Conservation (phyloP, 2,113 vertebrate species). For the Eublepharis macularius region DNA sequence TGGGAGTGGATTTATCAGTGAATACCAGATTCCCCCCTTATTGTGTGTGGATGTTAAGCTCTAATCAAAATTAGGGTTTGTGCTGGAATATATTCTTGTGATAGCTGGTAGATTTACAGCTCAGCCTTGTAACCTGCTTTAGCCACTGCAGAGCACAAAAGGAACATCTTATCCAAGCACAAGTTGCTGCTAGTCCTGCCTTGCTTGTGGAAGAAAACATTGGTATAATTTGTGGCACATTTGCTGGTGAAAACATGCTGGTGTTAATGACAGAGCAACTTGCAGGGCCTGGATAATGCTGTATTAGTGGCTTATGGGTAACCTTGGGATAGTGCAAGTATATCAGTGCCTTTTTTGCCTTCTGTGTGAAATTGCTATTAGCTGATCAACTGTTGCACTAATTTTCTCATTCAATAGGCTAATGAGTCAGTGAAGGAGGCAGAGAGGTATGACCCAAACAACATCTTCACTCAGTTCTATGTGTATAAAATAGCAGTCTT, state of each 20-base stretch:
- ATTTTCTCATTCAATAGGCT: constrained; percentile 77
- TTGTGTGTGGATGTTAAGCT: neutral
- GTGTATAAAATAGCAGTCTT: constrained; percentile 87
- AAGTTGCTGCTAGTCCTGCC: neutral
- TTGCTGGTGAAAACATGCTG: neutral
- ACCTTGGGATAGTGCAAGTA: neutral
- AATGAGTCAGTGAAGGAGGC: constrained; percentile 86
- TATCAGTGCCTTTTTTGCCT: neutral
- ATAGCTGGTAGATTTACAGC: neutral
- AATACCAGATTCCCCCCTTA: neutral
- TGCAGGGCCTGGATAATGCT: neutral
- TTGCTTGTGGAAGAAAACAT: neutral
- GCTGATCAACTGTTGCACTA: constrained; percentile 19
- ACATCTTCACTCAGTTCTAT: constrained; percentile 88
- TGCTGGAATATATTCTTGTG: neutral
- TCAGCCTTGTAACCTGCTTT: neutral
- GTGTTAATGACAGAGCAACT: neutral
- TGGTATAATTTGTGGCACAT: neutral
- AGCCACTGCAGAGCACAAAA: neutral
- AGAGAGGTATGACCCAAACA: constrained; percentile 81
- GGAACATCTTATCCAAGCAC: neutral
- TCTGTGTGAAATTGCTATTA: neutral
- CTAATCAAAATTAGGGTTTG: neutral
- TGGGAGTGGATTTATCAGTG: neutral
- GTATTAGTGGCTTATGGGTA: neutral